Percentiles rank a stretch among this genome's conserved stretches.
Evolutionary conservation across 2,797 vertebrate species (phyloP).

Genomic region (Eidolon dupreanum): DNA sequence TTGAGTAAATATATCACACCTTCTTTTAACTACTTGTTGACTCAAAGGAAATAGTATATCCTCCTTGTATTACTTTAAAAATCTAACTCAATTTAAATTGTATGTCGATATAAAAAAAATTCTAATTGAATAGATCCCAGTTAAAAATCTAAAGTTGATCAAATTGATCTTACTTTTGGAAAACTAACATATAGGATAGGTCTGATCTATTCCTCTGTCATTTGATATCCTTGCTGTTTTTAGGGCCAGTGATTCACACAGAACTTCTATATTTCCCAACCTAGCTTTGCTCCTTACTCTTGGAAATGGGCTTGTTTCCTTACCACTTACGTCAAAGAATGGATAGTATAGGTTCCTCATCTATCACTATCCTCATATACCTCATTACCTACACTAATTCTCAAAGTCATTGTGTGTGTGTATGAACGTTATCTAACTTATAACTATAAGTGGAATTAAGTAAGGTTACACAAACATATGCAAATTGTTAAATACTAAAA

Average conservation of each 20-base stretch:
- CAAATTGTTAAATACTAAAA: neutral
- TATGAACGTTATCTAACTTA: neutral
- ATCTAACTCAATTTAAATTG: neutral
- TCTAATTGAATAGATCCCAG: neutral
- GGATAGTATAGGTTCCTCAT: neutral
- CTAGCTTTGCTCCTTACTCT: neutral
- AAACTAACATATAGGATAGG: neutral
- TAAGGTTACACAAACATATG: neutral
- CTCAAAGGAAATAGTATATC: neutral
- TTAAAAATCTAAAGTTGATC: neutral
- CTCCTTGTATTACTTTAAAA: neutral
- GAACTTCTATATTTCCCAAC: neutral
- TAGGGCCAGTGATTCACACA: neutral
- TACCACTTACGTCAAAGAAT: neutral
- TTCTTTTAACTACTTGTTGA: neutral
- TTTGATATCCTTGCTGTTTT: neutral
- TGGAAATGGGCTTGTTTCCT: neutral
- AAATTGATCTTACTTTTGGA: neutral
- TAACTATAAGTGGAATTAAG: neutral
- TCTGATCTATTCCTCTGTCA: neutral
- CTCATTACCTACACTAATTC: neutral
- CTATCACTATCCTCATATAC: rapidly evolving
- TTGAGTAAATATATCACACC: neutral
- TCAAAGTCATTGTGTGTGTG: neutral
- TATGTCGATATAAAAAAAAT: neutral